A percentile compares a stretch with the other conserved stretches of the same genome.
phyloP scores from a whole-genome alignment of 2,888 invertebrate genomes.

The Mermis nigrescens region DNA sequence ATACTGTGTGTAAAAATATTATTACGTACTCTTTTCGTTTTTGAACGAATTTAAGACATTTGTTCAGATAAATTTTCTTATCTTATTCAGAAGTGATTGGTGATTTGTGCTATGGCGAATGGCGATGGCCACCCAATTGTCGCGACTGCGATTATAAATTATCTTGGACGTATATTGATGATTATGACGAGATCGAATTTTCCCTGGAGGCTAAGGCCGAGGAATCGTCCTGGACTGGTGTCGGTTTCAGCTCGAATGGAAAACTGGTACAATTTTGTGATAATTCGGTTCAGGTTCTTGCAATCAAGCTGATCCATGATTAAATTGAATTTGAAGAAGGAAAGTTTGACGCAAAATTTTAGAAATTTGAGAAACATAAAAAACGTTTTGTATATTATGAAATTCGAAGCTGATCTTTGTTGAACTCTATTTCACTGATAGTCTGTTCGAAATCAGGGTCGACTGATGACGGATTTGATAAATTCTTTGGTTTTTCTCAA shows the following conservation, averaged over 20 bases:
- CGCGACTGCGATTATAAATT: conserved; percentile 24
- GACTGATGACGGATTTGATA: no score
- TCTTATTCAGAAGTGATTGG: conserved; percentile 17
- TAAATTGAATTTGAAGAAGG: no score
- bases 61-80: no score
- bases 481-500: no score
- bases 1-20: no score
- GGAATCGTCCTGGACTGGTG: conserved; percentile 28
- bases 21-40: no score
- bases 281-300: neutral
- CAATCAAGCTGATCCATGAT: neutral
- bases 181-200: conserved; percentile 30
- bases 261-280: conserved; percentile 17
- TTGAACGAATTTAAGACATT: no score
- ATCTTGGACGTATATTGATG: conserved; percentile 25
- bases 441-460: no score
- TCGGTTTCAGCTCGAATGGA: conserved; percentile 26
- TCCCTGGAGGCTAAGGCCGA: conserved; percentile 25
- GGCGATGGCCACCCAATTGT: conserved; percentile 26
- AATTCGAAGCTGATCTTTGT: neutral
- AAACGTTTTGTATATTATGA: neutral
- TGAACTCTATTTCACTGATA: no score
- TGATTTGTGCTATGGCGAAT: conserved; percentile 28
- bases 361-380: no score
- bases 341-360: no score